Base-by-base conservation (phyloP, 2,113 vertebrate genomes). In the Ctenodactylus gundi region DNA sequence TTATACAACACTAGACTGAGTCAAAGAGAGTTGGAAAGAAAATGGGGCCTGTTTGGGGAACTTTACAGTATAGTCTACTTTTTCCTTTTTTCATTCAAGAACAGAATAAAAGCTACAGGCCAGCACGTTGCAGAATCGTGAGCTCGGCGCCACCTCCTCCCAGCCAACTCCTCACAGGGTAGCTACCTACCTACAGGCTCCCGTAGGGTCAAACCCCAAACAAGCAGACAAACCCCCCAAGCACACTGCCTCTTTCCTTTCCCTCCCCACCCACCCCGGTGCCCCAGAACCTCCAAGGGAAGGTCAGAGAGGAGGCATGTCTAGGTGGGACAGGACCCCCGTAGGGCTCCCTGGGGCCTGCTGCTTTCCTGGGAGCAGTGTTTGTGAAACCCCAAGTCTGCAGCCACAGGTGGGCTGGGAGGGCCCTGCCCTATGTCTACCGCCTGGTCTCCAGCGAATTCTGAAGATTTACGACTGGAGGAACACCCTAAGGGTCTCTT, bases 41-140 rank as follows among this genome's bases (percentile, higher is more conserved):
- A 8, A 57, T 0, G 0, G 44, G 34, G 41, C 25, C 51, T 0
- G 4, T 6, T 34, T 27, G 1, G 58, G 27, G 13, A 53, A 62
- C 51, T 64, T 41, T 23, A 36, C 25, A 15, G 14, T 23, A 21
- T 62, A 51, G 85, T 51, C 46, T 2, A 18, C 14, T 10, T 65
- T 53, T 18, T 21, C 57, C 60, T 27, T 51, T 65, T 25, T n/a
- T 27, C 25, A 7, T 25, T 6, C 15, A 51, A 51, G 44, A n/a
- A 46, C 14, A 53, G 70, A 91, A 18, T 0, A 0, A 7, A 29
- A 78, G 31, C 46, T 14, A 6, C 0, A 2, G 75, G 25, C 5
- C 7, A 0, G 12, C 6, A 15, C 51, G 55, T 51, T 44, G 6
- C 41, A 36, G 49, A 41, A 29, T 60, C n/a, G 39, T 6, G 1